phyloP scores from a whole-genome alignment of 1,140 invertebrate species.

The Dreissena rostriformis region DNA sequence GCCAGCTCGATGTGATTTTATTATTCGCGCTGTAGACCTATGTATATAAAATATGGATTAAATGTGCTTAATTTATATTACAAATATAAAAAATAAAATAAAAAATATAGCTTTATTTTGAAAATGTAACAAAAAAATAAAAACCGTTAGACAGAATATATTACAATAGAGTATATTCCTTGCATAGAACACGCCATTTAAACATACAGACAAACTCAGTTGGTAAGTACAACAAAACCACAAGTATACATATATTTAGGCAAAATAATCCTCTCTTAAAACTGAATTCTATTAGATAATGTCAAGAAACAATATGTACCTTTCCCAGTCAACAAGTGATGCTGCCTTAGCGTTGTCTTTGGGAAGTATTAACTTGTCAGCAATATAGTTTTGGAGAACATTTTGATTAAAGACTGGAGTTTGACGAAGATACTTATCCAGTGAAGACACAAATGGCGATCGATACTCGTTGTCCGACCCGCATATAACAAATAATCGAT shows the following conservation, averaged over 20 bases:
- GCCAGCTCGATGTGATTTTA: slow-evolving; percentile 1
- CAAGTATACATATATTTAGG: no score
- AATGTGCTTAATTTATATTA: neutral
- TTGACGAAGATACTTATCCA: slow-evolving; percentile 65
- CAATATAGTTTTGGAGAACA: slow-evolving; percentile 55
- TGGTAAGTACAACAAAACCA: no score
- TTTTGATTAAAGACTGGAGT: no score
- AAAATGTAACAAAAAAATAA: neutral
- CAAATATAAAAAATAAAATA: no score
- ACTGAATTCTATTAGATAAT: no score
- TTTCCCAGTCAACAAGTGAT: slow-evolving; percentile 8
- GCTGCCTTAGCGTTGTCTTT: neutral
- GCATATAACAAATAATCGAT: slow-evolving; percentile 68
- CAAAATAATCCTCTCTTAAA: no score
- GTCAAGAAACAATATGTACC: neutral
- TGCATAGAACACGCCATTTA: no score
- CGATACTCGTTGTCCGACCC: slow-evolving; percentile 66
- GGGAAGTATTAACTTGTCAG: slow-evolving; percentile 30
- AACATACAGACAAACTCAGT: no score
- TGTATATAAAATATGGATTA: no score
- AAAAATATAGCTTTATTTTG: neutral
- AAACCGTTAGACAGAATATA: neutral
- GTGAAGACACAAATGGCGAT: slow-evolving; percentile 66
- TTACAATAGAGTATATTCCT: neutral
- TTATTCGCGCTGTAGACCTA: slow-evolving; percentile 4